Evolutionary conservation across 2,113 vertebrate species (phyloP), one percentile per base, ranked within the genome.

Genomic region (Clarias gariepinus): DNA sequence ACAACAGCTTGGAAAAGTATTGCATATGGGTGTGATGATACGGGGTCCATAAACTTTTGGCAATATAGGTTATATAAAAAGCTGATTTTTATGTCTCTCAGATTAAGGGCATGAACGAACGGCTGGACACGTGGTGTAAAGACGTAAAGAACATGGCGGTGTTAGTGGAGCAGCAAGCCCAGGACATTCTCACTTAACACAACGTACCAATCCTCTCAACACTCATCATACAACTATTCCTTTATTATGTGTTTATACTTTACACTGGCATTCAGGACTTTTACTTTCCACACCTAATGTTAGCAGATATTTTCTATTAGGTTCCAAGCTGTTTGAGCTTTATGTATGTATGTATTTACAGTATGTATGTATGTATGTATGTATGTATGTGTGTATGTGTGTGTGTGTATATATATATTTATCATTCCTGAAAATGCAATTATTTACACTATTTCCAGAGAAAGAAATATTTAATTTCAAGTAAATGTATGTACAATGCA

Each of bases 21-120:
- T 30, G 2, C 55, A 30, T 47, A 74, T 13, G 4, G 58, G 52
- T 69, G 28, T 41, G 9, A 77, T 89, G 66, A 23, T 76, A 11
- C 25, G 0, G 73, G 15, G 41, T 76, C 23, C 41, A 19, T 5
- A 76, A 11, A 76, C 23, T 15, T 7, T 76, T 76, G 23, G 23
- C 1, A 4, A 52, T 25, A 23, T 23, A 47, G 73, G 7, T 11
- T 52, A n/a, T 52, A 52, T 52, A 12, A 76, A 74, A 41, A 4
- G 11, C 73, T 15, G 23, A 15, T 76, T 76, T 47, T 76, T 76
- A 47, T 76, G 25, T 74, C 23, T 76, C 73, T 25, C 94, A 99
- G 98, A 98, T 99, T 92, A 97, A 96, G 86, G 97, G 98, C 0
- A 99, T 99, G 98, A 99, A 99, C 90, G 97, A 98, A 82, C 96